Evolutionary conservation across 2,888 invertebrate genomes (phyloP).

Genomic region (Epistrophe eligans): DNA sequence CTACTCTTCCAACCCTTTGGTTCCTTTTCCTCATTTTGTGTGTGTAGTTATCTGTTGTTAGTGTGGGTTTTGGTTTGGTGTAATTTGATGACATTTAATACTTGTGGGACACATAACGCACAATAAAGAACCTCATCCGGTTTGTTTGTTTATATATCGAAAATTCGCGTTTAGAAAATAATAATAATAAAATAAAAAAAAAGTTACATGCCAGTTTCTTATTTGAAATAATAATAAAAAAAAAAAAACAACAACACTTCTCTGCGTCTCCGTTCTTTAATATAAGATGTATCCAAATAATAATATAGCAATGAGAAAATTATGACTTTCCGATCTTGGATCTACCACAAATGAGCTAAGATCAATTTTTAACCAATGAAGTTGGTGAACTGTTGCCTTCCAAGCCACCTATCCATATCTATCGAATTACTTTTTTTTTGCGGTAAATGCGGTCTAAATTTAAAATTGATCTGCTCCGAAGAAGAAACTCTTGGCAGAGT

Average conservation of each 20-base stretch:
- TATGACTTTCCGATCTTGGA: slow-evolving; percentile 42
- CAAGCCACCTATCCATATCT: slow-evolving; percentile 41
- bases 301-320: slow-evolving; percentile 32
- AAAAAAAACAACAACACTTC: not conserved
- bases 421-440: slow-evolving; percentile 66
- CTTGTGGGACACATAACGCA: slow-evolving; percentile 69
- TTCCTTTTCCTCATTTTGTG: slow-evolving; percentile 36
- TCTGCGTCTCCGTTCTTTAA: not conserved
- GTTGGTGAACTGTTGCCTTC: slow-evolving; percentile 42
- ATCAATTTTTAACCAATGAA: slow-evolving; percentile 28
- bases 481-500: slow-evolving; percentile 30
- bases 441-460: slow-evolving; percentile 67
- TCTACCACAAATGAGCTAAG: slow-evolving; percentile 26
- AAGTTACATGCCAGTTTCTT: slow-evolving; percentile 21
- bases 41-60: slow-evolving; percentile 46
- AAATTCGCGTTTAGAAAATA: slow-evolving; percentile 62
- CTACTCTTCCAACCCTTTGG: slow-evolving; percentile 34
- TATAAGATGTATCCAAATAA: not conserved
- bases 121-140: slow-evolving; percentile 70
- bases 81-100: slow-evolving; percentile 73
- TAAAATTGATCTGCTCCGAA: slow-evolving; percentile 56
- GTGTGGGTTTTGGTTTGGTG: slow-evolving; percentile 40
- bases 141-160: slow-evolving; percentile 59
- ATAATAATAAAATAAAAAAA: slow-evolving; percentile 13
- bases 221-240: slow-evolving; percentile 1